Conservation (phyloP, 2,113 vertebrate genomes). For the Hippocampus zosterae region DNA sequence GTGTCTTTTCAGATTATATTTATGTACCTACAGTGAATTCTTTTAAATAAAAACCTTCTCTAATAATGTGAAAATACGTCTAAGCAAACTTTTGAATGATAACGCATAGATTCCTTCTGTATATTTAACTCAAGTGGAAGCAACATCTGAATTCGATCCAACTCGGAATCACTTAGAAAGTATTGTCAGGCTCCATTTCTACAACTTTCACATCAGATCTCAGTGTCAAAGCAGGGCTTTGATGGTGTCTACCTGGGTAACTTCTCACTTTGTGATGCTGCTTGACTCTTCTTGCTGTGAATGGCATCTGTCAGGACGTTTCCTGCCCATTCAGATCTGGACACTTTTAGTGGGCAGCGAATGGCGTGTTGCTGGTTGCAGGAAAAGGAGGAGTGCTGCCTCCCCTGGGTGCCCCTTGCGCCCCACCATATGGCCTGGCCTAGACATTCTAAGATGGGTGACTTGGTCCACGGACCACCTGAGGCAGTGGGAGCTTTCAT, state of each 20-base stretch:
- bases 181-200: background rate
- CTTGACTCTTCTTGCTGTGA: constrained; percentile 12
- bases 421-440: constrained; percentile 72
- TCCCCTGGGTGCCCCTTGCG: constrained; percentile 59
- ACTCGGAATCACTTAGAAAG: background rate
- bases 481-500: constrained; percentile 68
- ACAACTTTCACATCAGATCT: background rate
- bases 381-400: constrained; percentile 40
- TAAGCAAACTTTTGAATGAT: background rate
- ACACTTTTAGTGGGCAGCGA: constrained; percentile 37
- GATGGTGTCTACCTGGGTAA: background rate
- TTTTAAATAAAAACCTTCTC: background rate
- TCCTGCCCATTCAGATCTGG: constrained; percentile 24
- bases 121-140: background rate
- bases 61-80: background rate
- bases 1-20: background rate
- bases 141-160: background rate
- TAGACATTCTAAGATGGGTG: constrained; percentile 49
- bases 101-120: background rate
- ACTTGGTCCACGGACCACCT: constrained; percentile 66
- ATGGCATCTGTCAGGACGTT: constrained; percentile 44
- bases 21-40: background rate
- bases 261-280: background rate
- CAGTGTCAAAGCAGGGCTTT: background rate
- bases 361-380: constrained; percentile 21